These are phyloP conservation scores for Petaurus breviceps DNA, from an alignment of 2,113 vertebrate species.

Conservation along the genomic window DNA sequence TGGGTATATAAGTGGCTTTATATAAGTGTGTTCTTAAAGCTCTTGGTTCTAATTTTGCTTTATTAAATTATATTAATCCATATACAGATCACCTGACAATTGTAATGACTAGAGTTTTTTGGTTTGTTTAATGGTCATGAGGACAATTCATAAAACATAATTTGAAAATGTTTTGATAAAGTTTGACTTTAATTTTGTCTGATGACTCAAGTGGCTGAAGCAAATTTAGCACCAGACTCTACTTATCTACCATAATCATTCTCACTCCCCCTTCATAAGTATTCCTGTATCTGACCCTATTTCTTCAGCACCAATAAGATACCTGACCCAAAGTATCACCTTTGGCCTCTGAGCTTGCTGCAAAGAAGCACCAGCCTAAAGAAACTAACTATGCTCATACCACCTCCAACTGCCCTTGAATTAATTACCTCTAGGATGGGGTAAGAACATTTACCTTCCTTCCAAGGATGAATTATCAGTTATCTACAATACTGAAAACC, in stretches of 20 bases:
- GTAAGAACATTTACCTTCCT: too few relatives aligned
- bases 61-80: conserved; percentile 46
- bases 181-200: neutral
- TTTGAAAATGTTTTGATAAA: conserved; percentile 10
- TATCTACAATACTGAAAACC: too few relatives aligned
- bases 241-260: conserved; percentile 22
- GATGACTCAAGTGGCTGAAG: conserved; percentile 1
- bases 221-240: neutral
- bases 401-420: conserved; percentile 21
- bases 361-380: neutral
- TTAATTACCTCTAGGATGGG: neutral
- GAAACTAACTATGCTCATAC: too few relatives aligned
- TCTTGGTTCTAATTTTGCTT: conserved; percentile 47
- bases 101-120: conserved; percentile 10
- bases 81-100: conserved; percentile 38
- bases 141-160: conserved; percentile 26
- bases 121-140: neutral
- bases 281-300: neutral
- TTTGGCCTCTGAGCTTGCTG: neutral
- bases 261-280: neutral
- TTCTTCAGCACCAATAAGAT: neutral
- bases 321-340: neutral
- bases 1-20: neutral
- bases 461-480: too few relatives aligned
- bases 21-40: conserved; percentile 5